Evolutionary conservation across 1,140 invertebrate species (phyloP), one percentile per base, ranked within the genome.

Genomic region (Arion vulgaris): DNA sequence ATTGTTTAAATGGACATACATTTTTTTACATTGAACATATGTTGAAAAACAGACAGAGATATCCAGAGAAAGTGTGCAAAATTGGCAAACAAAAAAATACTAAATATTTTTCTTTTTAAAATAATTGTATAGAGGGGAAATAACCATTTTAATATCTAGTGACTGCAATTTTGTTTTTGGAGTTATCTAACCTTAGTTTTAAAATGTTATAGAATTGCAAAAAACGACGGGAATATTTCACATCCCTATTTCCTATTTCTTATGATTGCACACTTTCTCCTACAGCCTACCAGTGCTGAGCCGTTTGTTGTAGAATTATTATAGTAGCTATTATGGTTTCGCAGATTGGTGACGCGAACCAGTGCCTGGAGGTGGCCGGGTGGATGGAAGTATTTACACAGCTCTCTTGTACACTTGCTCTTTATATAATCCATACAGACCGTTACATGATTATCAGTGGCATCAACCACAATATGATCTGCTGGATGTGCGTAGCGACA

Each of bases 391-490:
- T 92, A 98, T 95, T 97, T 97, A 95, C 97, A 98, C 93, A 95
- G 94, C 92, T 96, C 95, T 92, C 96, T 95, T 90, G 95, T 94
- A 94, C 97, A 98, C 93, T 96, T 95, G 92, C 96, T 97, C 93
- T 98, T 98, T 94, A 98, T 96, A 95, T 96, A 97, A 95, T 98
- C 97, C 97, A 98, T 98, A 96, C 97, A 98, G 95, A 98, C 97
- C 94, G 97, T 98, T 94, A 98, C 93, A 82, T 91, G 96, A 95
- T 97, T 96, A 95, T 97, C 97, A 94, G 96, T 96, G 94, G 96
- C 96, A 94, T 96, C 96, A 94, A 96, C 94, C 68, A 87, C 89
- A 81, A 91, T 89, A 94, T 96, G 95, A 93, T 97, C 96, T 94
- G 97, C 95, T 94, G 97, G 97, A 95, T 98, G 97, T 94, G 97